Evolutionary conservation across 2,888 invertebrate species (phyloP), one percentile per base, ranked within the genome.

Genomic region (Drosophila pseudotakahashii): DNA sequence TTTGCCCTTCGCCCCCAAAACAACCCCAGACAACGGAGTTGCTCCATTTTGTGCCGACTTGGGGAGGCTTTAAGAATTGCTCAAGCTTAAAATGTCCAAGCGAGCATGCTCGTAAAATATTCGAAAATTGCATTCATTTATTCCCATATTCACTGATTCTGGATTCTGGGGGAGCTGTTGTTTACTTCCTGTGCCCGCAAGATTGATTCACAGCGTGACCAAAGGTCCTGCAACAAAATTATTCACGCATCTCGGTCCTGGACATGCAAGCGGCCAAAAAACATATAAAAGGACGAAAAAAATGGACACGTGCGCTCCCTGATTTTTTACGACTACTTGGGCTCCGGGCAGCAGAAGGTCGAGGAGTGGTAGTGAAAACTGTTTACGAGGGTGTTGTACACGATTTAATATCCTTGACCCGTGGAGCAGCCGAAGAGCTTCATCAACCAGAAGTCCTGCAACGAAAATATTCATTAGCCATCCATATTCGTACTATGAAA

Each of bases 151-250:
- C 60, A 53, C 14, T 11, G 47, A 32, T 60, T 26, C 52, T 26
- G 6, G 47, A 32, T 60, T 26, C 52, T 26, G 6, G 41, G 41
- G 47, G 57, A 48, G 37, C 26, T 19, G 54, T 45, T 86, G 77
- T 83, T 79, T 70, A 77, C 83, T 68, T 88, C 79, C 85, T 76
- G 66, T 73, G 50, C 53, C 77, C 87, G 76, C 84, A 85, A 88
- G 84, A 85, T 88, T 85, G 89, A 85, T 85, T 85, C 84, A 86
- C 89, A 85, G 84, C 89, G 73, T 86, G 84, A 81, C 89, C 84
- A 83, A 88, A 88, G 87, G 81, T 86, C 84, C 81, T 76, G 81
- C 76, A 82, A 61, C 63, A 77, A 79, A 80, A 85, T 86, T 84
- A 88, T 85, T 88, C 87, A 85, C 87, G 84, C 87, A 70, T 88